phyloP scores from a whole-genome alignment of 2,797 vertebrate species.

The Acropternis orthonyx region DNA sequence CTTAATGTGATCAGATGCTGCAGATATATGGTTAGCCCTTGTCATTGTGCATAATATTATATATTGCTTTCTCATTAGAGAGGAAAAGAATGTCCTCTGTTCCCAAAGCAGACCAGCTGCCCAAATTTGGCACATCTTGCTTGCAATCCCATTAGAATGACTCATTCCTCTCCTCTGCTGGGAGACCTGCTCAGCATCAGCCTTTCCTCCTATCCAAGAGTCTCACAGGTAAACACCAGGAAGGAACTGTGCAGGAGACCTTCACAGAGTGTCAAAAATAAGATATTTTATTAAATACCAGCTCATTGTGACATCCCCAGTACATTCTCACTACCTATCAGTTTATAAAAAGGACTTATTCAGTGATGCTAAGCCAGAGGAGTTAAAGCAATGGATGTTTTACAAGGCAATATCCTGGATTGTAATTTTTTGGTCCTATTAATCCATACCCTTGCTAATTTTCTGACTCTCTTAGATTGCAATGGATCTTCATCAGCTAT shows the following conservation, averaged over 20 bases:
- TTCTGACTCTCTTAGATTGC: neutral
- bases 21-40: slow-evolving; percentile 8
- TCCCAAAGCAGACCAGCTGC: neutral
- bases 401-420: neutral
- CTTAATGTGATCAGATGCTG: neutral
- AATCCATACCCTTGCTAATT: neutral
- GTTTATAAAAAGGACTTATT: accelerated
- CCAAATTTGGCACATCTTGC: neutral
- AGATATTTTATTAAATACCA: neutral
- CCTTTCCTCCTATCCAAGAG: neutral
- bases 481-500: neutral
- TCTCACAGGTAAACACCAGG: accelerated
- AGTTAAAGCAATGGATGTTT: neutral
- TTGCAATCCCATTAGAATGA: neutral
- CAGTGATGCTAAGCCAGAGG: accelerated
- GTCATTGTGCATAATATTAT: neutral
- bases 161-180: neutral
- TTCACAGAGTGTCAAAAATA: neutral
- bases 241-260: accelerated
- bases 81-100: neutral
- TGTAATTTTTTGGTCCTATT: neutral
- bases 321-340: accelerated
- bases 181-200: neutral
- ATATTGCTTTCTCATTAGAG: neutral
- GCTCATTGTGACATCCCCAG: neutral